These are phyloP conservation scores for Panagrolaimus sp. DNA, from an alignment of 1,140 invertebrate genomes.

Conservation along the genomic window DNA sequence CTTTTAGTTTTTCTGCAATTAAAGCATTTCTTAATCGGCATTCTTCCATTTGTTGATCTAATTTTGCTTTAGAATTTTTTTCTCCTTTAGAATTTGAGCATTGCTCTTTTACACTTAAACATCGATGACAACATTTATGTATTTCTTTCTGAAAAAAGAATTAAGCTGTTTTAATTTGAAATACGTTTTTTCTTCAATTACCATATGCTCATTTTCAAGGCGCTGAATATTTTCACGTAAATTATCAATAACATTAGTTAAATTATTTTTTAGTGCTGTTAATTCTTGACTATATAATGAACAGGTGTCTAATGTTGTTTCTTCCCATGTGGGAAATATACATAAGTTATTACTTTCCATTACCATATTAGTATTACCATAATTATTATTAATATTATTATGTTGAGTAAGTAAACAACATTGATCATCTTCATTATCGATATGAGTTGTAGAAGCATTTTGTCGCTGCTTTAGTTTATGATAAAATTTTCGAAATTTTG, in stretches of 20 bases:
- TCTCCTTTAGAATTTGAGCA: not conserved
- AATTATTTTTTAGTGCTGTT: too few species aligned
- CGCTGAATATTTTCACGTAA: too few species aligned
- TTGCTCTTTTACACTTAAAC: not conserved
- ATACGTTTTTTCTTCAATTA: too few species aligned
- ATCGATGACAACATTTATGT: conserved; percentile 16
- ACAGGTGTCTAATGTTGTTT: too few species aligned
- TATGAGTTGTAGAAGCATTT: not conserved
- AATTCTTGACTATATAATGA: too few species aligned
- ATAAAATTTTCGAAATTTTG: conserved; percentile 24
- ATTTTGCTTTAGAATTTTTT: not conserved
- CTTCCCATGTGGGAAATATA: not conserved
- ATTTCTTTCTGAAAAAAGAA: conserved; percentile 14
- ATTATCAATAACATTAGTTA: too few species aligned
- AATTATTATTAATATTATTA: not conserved
- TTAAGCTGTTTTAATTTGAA: not conserved
- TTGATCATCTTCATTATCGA: conserved; percentile 11
- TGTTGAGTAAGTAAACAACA: not conserved
- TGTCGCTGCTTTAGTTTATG: conserved; percentile 12
- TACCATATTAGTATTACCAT: not conserved
- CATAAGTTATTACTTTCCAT: conserved; percentile 11
- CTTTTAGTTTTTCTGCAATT: conserved; percentile 16
- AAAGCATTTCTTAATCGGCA: conserved; percentile 20
- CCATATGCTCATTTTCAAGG: too few species aligned
- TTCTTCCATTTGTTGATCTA: conserved; percentile 18